Conservation (phyloP, 1,140 invertebrate species). For the Pachyrhynchus sulphureomaculatus region DNA sequence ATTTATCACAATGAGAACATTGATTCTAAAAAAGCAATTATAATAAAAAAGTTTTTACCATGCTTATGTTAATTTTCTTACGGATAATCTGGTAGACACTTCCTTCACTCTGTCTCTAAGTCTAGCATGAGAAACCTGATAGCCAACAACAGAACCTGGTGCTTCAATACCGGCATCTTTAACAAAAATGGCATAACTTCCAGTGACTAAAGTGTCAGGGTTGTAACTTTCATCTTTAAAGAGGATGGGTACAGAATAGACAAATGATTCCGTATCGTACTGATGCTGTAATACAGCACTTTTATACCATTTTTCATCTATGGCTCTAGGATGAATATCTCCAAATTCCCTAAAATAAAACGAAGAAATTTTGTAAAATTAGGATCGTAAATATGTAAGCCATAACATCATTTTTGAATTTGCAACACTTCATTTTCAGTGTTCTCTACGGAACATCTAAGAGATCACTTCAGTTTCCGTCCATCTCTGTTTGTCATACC, state of each 20-base stretch:
- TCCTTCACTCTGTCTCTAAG: conserved; percentile 68
- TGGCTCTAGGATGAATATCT: conserved; percentile 72
- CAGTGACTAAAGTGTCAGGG: conserved; percentile 66
- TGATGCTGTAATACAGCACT: conserved; percentile 84
- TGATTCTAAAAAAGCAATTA: conserved; percentile 51
- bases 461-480: no score
- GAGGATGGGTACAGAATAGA: conserved; percentile 77
- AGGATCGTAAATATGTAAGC: no score
- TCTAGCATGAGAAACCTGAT: conserved; percentile 71
- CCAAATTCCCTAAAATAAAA: conserved; percentile 68
- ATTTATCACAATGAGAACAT: conserved; percentile 57
- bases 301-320: conserved; percentile 92
- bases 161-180: conserved; percentile 74
- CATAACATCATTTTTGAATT: no score
- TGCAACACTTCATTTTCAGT: no score
- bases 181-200: conserved; percentile 82
- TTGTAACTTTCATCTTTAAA: conserved; percentile 55
- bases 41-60: background rate
- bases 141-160: conserved; percentile 84
- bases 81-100: conserved; percentile 57
- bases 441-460: no score
- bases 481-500: no score
- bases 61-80: conserved; percentile 12
- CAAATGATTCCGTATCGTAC: conserved; percentile 71
- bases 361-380: background rate